Percentiles rank a stretch among this genome's conserved stretches.
Conservation (phyloP, 2,888 invertebrate genomes). For the Anoncus sp. region DNA sequence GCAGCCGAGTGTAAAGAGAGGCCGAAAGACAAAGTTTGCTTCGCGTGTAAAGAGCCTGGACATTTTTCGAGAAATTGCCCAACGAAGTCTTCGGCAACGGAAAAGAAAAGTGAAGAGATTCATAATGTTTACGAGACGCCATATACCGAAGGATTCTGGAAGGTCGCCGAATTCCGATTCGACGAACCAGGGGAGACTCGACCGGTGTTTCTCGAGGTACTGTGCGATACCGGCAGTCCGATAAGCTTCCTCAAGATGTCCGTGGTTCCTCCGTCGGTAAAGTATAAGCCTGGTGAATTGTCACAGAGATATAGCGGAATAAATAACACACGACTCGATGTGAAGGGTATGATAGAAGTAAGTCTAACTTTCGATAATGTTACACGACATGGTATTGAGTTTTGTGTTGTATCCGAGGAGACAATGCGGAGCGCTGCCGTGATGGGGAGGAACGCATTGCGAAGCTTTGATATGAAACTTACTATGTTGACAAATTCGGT, state of each 20-base stretch:
- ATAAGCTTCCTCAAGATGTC: conserved; percentile 43
- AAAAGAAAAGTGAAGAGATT: conserved; percentile 7
- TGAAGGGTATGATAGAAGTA: conserved; percentile 10
- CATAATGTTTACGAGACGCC: conserved; percentile 15
- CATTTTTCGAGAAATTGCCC: conserved; percentile 51
- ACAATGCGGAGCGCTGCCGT: conserved; percentile 32
- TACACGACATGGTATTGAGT: not conserved
- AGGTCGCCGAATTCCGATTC: not conserved
- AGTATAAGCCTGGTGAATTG: conserved; percentile 11
- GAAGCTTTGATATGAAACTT: no score
- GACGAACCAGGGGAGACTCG: not conserved
- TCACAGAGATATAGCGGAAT: conserved; percentile 29
- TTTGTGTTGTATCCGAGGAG: conserved; percentile 2
- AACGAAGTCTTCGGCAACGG: not conserved
- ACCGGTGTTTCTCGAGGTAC: not conserved
- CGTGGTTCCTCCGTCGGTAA: conserved; percentile 20
- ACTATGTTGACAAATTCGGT: no score
- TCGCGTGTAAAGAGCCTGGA: conserved; percentile 32
- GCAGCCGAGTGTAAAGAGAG: not conserved
- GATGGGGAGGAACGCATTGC: conserved; percentile 11
- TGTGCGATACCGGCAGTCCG: conserved; percentile 43
- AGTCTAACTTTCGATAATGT: conserved; percentile 25
- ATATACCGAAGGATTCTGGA: conserved; percentile 11
- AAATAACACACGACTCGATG: conserved; percentile 19
- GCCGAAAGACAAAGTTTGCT: conserved; percentile 11